A percentile compares a stretch with the other conserved stretches of the same genome.
Conservation (phyloP, 1,140 invertebrate genomes). For the Piezodorus guildinii region DNA sequence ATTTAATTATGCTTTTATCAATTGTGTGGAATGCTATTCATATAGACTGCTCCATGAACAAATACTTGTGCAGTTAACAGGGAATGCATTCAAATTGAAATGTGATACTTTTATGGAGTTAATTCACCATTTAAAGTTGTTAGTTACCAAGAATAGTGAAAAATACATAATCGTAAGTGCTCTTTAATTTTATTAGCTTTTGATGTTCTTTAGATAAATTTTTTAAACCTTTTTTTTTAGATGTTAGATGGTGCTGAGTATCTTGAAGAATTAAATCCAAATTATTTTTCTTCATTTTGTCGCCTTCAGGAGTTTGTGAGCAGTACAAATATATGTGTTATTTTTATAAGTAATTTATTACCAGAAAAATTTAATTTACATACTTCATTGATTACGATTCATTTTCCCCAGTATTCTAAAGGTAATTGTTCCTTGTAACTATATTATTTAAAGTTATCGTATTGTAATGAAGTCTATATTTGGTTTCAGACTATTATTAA, state of each 20-base stretch:
- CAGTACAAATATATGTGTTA: constrained; percentile 53
- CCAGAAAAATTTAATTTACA: constrained; percentile 67
- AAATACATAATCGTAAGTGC: too few relatives aligned
- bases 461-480: too few relatives aligned
- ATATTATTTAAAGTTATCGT: too few relatives aligned
- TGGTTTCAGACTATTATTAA: too few relatives aligned
- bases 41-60: constrained; percentile 61
- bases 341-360: constrained; percentile 62
- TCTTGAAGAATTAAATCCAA: constrained; percentile 56
- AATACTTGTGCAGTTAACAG: constrained; percentile 49
- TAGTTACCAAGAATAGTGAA: constrained; percentile 26
- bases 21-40: constrained; percentile 72
- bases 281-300: constrained; percentile 56
- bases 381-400: constrained; percentile 60
- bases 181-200: too few relatives aligned
- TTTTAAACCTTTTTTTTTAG: constrained; percentile 28
- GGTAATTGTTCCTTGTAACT: constrained; percentile 31
- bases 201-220: too few relatives aligned
- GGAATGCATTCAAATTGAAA: constrained; percentile 31
- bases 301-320: constrained; percentile 58
- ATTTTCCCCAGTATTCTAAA: constrained; percentile 71
- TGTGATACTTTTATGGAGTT: constrained; percentile 66
- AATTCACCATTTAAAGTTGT: constrained; percentile 41
- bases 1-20: constrained; percentile 54
- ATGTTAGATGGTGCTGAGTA: constrained; percentile 70